Base-by-base conservation (phyloP, 2,797 vertebrate genomes). In the Acanthis flammea region DNA sequence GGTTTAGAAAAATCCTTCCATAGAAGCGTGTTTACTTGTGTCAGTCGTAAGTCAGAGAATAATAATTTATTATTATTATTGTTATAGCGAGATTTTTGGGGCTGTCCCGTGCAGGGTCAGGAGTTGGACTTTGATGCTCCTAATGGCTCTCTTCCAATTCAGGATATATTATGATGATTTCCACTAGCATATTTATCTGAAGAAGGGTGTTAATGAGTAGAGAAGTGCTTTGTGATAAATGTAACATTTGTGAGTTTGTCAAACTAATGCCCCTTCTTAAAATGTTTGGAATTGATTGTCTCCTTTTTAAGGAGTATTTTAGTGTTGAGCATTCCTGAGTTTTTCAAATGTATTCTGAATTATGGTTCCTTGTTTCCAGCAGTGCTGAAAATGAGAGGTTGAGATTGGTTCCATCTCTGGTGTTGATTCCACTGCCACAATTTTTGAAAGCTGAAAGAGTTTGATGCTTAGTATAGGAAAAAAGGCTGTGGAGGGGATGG, bases 231-330 rank as follows among this genome's bases (percentile, higher is more conserved):
- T 33, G 7, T 3, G 12, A 2, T 28, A 42, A 42, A 19, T 3
- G 8, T 9, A 35, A 25, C 8, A 2, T 33, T 27, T 33, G 12
- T 13, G 30, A 14, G 2, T 18, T 81, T 58, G 25, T 37, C 7
- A 5, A 10, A 6, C 6, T 25, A 35, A 8, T 19, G 1, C 2
- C 3, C 42, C 2, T 28, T 47, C 21, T 8, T 31, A 5, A 8
- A 21, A 7, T 1, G 2, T 24, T 35, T 0, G 10, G 8, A 25
- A 12, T 31, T 14, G 16, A 2, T 51, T 30, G 12, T 7, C 11
- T 67, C 9, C 1, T 30, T 60, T 58, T 76, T 14, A 48, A 62
- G 14, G 9, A 42, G 6, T 30, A 35, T 12, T 24, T 70, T n/a
- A 8, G 3, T 6, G 9, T 5, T 9, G 21, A 54, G 41, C 6